These are phyloP conservation scores for Carettochelys insculpta DNA, from an alignment of 2,113 vertebrate species.

Conservation along the genomic window DNA sequence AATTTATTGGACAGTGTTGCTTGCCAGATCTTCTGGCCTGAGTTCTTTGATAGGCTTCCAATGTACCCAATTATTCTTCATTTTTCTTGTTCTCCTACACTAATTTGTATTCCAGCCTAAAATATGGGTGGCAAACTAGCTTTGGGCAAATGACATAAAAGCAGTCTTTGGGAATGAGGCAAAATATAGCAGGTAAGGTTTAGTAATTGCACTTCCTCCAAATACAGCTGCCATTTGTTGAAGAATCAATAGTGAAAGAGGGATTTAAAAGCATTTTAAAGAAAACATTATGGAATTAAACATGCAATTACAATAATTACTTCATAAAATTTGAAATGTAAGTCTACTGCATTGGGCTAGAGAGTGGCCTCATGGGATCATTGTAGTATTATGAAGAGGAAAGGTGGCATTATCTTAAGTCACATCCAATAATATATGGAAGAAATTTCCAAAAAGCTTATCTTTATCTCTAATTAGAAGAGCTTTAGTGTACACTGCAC, in stretches of 20 bases:
- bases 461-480: rapidly evolving
- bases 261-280: rapidly evolving
- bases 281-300: rapidly evolving
- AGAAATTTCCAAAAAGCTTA: not conserved
- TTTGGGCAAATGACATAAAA: not conserved
- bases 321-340: rapidly evolving
- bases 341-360: rapidly evolving
- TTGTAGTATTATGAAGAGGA: rapidly evolving
- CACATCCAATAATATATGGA: rapidly evolving
- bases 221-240: rapidly evolving
- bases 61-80: not conserved
- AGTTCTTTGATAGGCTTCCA: not conserved
- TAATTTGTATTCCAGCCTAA: not conserved
- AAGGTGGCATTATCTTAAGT: not conserved
- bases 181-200: rapidly evolving
- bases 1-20: not conserved
- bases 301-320: not conserved
- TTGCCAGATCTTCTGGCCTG: not conserved
- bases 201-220: not conserved
- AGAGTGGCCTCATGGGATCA: not conserved
- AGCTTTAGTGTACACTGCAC: rapidly evolving
- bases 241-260: not conserved
- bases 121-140: not conserved
- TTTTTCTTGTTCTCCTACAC: not conserved
- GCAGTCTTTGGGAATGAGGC: not conserved